Evolutionary conservation across 2,797 vertebrate genomes (phyloP).

Genomic region (Triplophysa yarkandensis): DNA sequence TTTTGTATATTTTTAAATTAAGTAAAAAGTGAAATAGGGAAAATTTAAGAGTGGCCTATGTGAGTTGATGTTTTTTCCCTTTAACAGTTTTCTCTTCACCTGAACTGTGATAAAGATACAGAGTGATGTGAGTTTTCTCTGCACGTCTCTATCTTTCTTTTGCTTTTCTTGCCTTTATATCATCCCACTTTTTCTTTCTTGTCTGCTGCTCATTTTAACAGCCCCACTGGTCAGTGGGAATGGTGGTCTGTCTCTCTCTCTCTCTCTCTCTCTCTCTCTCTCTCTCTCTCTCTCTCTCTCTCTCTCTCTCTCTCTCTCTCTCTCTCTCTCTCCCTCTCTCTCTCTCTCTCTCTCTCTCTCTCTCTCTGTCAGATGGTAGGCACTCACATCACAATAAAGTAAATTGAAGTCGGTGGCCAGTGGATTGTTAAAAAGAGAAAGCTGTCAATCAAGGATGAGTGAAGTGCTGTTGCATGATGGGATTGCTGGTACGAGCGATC

Average conservation of each 20-base stretch:
- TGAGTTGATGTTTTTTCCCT: constrained; percentile 74
- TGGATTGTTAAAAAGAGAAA: constrained; percentile 70
- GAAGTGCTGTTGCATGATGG: constrained; percentile 56
- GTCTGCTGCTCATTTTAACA: constrained; percentile 24
- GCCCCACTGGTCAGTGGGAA: background rate
- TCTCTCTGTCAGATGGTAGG: background rate
- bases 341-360: constrained; percentile 13
- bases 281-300: constrained; percentile 17
- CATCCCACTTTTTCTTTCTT: constrained; percentile 18
- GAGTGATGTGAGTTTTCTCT: constrained; percentile 65
- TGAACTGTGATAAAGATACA: constrained; percentile 71
- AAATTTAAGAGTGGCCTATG: constrained; percentile 53
- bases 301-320: constrained; percentile 2
- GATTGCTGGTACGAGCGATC: constrained; percentile 65
- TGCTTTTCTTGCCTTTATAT: constrained; percentile 21
- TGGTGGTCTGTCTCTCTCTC: constrained; percentile 10
- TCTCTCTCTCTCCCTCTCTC: constrained; percentile 13
- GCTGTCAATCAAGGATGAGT: constrained; percentile 63
- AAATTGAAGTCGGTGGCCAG: constrained; percentile 62
- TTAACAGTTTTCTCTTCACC: constrained; percentile 80
- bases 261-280: constrained; percentile 7
- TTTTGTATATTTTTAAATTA: too few species aligned
- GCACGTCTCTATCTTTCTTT: constrained; percentile 45
- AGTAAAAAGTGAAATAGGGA: too few species aligned
- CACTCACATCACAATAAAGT: constrained; percentile 50